These are phyloP conservation scores for Pongo abelii DNA, from an alignment of 2,113 vertebrate genomes.

Conservation along the genomic window DNA sequence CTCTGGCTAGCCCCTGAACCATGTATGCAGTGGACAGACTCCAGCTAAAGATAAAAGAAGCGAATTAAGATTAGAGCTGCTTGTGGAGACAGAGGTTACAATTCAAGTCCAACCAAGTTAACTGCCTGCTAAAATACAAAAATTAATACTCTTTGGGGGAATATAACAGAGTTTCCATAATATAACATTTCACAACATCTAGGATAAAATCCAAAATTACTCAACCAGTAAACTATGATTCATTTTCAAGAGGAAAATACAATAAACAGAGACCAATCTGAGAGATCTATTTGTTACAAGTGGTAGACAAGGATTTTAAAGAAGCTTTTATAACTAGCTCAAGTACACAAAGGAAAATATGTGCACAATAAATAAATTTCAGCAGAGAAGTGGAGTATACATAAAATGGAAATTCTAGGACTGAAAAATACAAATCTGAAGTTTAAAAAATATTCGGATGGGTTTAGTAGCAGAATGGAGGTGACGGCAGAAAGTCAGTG, in stretches of 20 bases:
- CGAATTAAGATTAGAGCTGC: not conserved
- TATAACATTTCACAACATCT: not conserved
- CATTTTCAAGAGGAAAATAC: not conserved
- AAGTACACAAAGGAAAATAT: not conserved
- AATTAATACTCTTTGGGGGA: slow-evolving; percentile 26
- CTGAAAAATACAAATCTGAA: not conserved
- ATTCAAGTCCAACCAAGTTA: not conserved
- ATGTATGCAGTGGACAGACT: not conserved
- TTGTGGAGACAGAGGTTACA: not conserved
- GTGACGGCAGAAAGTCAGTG: not conserved
- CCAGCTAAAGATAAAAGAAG: not conserved
- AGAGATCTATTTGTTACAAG: not conserved
- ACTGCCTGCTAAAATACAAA: not conserved
- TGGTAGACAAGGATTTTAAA: not conserved
- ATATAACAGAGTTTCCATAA: slow-evolving; percentile 12
- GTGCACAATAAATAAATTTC: not conserved
- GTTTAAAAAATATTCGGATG: not conserved
- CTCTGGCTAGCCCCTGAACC: not conserved
- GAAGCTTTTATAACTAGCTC: not conserved
- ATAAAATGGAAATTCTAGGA: not conserved
- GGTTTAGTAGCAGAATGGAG: not conserved
- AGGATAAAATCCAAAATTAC: not conserved
- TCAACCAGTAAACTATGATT: not conserved
- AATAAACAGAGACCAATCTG: not conserved
- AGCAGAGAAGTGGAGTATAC: not conserved